These are phyloP conservation scores for Brienomyrus longianalis DNA, from an alignment of 2,113 vertebrate genomes.

Conservation along the genomic window DNA sequence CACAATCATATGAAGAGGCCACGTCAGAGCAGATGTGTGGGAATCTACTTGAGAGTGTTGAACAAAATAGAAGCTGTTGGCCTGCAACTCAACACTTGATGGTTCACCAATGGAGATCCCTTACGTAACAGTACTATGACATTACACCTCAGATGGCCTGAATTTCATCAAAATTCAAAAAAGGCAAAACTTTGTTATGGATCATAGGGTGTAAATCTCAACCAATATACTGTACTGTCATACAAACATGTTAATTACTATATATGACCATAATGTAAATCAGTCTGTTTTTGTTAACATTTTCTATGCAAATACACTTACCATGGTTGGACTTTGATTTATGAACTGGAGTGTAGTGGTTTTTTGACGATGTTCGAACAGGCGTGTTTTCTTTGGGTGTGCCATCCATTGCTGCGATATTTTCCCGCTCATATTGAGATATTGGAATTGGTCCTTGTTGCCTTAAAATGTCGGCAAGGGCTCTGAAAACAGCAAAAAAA, in stretches of 20 bases:
- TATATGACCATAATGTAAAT: neutral
- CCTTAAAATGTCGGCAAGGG: conserved; percentile 94
- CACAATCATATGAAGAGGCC: neutral
- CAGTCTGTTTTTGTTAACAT: neutral
- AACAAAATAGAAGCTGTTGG: neutral
- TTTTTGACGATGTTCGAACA: conserved; percentile 86
- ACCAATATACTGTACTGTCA: neutral
- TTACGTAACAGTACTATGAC: neutral
- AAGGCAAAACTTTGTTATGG: neutral
- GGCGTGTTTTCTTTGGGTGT: conserved; percentile 97
- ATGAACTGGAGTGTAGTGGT: conserved; percentile 92
- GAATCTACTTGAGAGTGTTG: neutral
- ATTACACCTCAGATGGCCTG: neutral
- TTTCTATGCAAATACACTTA: conserved; percentile 42
- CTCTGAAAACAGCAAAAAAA: conserved; percentile 62
- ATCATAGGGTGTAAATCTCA: neutral
- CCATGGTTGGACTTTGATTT: conserved; percentile 86
- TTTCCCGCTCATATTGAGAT: conserved; percentile 96
- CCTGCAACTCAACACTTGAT: neutral
- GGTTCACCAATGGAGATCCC: neutral
- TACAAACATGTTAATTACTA: neutral
- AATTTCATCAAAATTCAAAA: neutral
- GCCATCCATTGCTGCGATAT: conserved; percentile 89
- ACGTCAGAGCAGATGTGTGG: neutral
- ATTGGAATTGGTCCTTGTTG: conserved; percentile 98